Evolutionary conservation across 2,797 vertebrate genomes (phyloP), one percentile per base, ranked within the genome.

Genomic region (Sparidentex hasta): DNA sequence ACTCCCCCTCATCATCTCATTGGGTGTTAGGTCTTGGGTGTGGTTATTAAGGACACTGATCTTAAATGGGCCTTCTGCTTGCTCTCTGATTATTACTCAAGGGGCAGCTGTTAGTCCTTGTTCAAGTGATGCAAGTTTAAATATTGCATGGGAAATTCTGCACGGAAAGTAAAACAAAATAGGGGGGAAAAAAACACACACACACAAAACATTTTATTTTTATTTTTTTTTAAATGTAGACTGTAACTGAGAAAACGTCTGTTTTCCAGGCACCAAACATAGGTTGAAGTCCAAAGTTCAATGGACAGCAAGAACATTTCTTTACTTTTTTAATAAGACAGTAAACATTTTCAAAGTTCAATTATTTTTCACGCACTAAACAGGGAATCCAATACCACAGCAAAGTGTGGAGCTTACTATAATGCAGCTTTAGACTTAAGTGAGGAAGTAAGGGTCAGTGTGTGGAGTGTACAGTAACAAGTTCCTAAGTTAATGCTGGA

Each of bases 21-120:
- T 93, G 90, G 83, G 87, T 80, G 87, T 88, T 86, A 94, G 92
- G 85, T 94, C 87, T 78, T 87, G 90, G 93, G 90, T 91, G 92
- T 90, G 88, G 91, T 94, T 95, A 95, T 94, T 94, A 90, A 90
- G 90, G 90, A 94, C 93, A 93, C 88, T 91, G 94, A 95, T 94
- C 91, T 94, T 93, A 95, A 90, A 90, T 74, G 89, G 85, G 86
- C 90, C 93, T 92, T 93, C 92, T 95, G 93, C 87, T 93, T 73
- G 78, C 70, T 81, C 71, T 25, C 88, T 89, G 93, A 94, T 94
- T 93, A 93, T 87, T 90, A 77, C 78, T 90, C 59, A 65, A 47
- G 58, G 64, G 68, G 82, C 90, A 93, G 91, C 91, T 71, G 65
- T 63, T 78, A 74, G 82, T 82, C 46, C 52, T 55, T 20, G 63